Conservation (phyloP, 2,797 vertebrate species). For the Pseudotriccus pelzelni region DNA sequence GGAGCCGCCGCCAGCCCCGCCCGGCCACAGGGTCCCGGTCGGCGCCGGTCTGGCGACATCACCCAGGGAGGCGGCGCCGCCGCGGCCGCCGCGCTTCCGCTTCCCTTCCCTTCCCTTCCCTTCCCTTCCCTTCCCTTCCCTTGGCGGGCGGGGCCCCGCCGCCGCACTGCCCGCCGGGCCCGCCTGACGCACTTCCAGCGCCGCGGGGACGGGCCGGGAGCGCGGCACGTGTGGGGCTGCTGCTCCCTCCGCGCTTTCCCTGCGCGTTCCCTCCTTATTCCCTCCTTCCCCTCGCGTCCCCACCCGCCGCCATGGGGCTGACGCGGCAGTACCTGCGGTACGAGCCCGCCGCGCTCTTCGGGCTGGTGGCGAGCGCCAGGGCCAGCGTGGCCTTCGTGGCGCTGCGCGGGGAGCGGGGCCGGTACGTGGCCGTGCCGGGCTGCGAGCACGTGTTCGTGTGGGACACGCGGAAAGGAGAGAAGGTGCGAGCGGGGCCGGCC, state of each 20-base stretch:
- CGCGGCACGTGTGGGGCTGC: neutral
- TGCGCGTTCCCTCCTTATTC: no score
- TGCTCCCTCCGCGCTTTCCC: fast-evolving
- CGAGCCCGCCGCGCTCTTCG: slow-evolving; percentile 85
- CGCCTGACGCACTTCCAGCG: neutral
- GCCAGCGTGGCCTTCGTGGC: slow-evolving; percentile 85
- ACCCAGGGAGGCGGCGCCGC: neutral
- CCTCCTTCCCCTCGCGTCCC: fast-evolving
- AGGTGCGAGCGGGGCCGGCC: slow-evolving; percentile 76
- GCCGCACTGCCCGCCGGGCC: neutral
- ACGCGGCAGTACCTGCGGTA: slow-evolving; percentile 97
- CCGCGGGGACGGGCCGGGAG: neutral
- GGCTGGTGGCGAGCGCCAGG: slow-evolving; percentile 88
- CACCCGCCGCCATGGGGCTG: slow-evolving; percentile 86
- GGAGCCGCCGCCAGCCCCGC: neutral
- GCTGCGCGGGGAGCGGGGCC: slow-evolving; percentile 87
- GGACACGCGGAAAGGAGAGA: slow-evolving; percentile 93
- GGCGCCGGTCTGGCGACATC: neutral
- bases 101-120: neutral
- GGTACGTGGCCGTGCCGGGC: slow-evolving; percentile 89
- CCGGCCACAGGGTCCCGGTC: neutral
- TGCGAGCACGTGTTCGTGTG: slow-evolving; percentile 97
- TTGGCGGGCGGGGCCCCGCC: neutral
- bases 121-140: no score
- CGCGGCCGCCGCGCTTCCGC: neutral